phyloP scores from a whole-genome alignment of 2,113 vertebrate genomes.

The Puffinus mauretanicus region DNA sequence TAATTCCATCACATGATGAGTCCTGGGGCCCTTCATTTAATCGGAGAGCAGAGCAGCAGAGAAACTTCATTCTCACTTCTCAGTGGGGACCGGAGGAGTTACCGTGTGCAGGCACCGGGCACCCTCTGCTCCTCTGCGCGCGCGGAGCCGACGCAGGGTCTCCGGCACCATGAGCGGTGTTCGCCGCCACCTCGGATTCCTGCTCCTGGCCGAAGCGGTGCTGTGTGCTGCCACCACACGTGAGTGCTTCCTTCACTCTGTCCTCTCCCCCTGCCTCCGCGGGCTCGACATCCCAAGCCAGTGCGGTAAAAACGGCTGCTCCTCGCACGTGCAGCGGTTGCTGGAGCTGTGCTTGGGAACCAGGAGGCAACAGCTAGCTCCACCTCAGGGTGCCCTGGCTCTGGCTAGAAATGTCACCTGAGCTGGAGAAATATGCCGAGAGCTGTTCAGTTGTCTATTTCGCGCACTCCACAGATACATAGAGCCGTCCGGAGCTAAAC shows the following conservation, averaged over 20 bases:
- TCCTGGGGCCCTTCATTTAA: conserved; percentile 71
- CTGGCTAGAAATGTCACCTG: background rate
- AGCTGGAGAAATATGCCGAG: background rate
- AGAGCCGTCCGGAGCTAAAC: background rate
- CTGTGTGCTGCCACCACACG: conserved; percentile 42
- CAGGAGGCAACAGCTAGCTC: accelerated
- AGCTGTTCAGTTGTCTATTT: background rate
- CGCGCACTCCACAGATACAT: background rate
- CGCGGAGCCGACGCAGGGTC: accelerated
- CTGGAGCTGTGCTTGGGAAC: background rate
- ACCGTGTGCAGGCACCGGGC: accelerated
- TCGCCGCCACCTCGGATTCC: background rate
- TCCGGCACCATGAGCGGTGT: conserved; percentile 39
- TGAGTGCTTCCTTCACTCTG: conserved; percentile 53
- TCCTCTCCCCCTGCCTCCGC: accelerated
- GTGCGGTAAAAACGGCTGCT: background rate
- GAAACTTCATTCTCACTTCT: background rate
- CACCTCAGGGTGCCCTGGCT: background rate
- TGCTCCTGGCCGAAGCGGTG: conserved; percentile 49
- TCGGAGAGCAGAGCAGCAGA: conserved; percentile 17
- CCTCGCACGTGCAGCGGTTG: accelerated
- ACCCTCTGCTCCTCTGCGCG: accelerated
- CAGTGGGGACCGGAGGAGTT: background rate
- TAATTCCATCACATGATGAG: conserved; percentile 82
- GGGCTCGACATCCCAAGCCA: accelerated